Conservation (phyloP, 2,113 vertebrate genomes). For the Varanus komodoensis region DNA sequence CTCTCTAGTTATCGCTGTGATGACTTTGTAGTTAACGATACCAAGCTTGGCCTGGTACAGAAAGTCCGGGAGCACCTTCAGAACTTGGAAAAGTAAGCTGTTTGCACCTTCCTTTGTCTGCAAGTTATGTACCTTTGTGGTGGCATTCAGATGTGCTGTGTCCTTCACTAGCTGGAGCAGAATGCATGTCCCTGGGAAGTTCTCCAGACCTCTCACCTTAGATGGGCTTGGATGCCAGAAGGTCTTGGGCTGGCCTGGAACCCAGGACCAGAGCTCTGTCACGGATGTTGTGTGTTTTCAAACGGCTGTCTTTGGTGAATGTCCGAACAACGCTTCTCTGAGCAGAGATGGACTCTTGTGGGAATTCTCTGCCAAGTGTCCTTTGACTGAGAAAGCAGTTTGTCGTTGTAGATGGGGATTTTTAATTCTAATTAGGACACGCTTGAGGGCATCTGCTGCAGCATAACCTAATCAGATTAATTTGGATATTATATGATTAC, state of each 20-base stretch:
- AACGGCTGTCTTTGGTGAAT: not conserved
- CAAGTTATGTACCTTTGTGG: not conserved
- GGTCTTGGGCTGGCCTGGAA: not conserved
- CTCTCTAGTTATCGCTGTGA: conserved; percentile 95
- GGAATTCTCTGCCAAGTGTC: conserved; percentile 32
- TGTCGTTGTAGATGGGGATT: conserved; percentile 39
- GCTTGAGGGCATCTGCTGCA: not conserved
- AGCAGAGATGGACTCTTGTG: conserved; percentile 8
- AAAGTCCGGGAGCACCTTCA: conserved; percentile 96
- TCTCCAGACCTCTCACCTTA: too few relatives aligned
- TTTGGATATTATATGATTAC: not conserved
- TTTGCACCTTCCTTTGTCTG: not conserved
- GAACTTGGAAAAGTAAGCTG: conserved; percentile 96
- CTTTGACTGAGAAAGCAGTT: conserved; percentile 34
- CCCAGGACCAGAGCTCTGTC: not conserved
- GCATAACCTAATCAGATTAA: conserved; percentile 32
- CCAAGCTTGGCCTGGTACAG: conserved; percentile 93
- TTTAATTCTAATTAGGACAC: not conserved
- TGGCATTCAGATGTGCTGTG: not conserved
- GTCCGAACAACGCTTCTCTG: not conserved
- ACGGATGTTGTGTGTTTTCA: not conserved
- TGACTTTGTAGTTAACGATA: conserved; percentile 98
- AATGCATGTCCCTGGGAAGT: not conserved
- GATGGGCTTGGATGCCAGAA: not conserved
- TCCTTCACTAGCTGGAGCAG: not conserved